Evolutionary conservation across 1,140 invertebrate genomes (phyloP), one percentile per base, ranked within the genome.

Genomic region (Ips nitidus): DNA sequence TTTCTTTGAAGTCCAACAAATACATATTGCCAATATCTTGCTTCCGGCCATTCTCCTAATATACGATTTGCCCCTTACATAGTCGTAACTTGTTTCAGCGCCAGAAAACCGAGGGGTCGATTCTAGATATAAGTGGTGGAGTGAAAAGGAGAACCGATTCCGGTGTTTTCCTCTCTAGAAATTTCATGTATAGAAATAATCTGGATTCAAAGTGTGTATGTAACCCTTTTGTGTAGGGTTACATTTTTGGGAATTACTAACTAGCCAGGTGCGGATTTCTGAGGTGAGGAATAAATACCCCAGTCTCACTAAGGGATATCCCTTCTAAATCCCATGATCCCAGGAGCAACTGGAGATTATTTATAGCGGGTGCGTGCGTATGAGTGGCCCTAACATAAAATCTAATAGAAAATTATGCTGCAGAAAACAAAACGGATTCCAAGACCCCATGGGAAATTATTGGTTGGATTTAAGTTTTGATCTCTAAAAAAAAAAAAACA

Each of bases 11-110:
- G 47, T 66, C 56, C 69, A 59, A 64, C 69, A 64, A 66, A 70
- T 70, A 65, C 69, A 65, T 70, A 70, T 70, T 70, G 69, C 4
- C 69, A 70, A 70, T 70, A 70, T 70, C 69, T 64, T 70, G 69
- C 52, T 70, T 70, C 69, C 69, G 69, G 69, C 69, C 69, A 55
- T 63, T 70, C 55, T 52, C 53, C 69, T 70, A 70, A 70, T 70
- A 65, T 70, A 70, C 62, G 69, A 59, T 65, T 41, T 56, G 40
- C 61, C 61, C 62, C 61, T 60, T 65, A 70, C 69, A 63, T 60
- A 53, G 57, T 68, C 66, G 67, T 69, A 69, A 63, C 59, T 69
- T 69, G 67, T 69, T 47, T 52, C 52, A 61, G 5, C 43, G 57
- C 22, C 36, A 40, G 47, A 59, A 55, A 60, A 52, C 40, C 37